Evolutionary conservation across 2,888 invertebrate genomes (phyloP), one percentile per base, ranked within the genome.

Genomic region (Steromphala cineraria): DNA sequence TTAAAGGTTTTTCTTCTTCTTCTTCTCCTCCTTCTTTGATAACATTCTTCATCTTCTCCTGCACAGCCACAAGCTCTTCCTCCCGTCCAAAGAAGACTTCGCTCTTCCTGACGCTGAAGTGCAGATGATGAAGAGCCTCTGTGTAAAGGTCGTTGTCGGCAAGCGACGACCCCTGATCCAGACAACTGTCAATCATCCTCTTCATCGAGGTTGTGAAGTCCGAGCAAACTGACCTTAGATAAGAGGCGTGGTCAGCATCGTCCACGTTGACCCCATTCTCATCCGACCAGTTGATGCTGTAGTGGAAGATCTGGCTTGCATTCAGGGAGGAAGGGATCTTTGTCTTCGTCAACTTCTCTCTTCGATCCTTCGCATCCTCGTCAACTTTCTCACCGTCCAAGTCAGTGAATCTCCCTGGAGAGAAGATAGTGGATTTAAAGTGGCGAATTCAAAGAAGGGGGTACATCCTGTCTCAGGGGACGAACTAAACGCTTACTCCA

Each of bases 101-200:
- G 75, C 88, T 86, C 56, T 85, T 86, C 7, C 74, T 79, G 21
- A 76, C 55, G 53, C 84, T 83, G 71, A 88, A 86, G 46, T 85
- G 81, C 56, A 89, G 83, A 78, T 91, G 90, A 53, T 87, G 87
- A 4, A 90, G 46, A 8, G 89, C 83, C 71, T 91, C 91, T 28
- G 84, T 78, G 77, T 87, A 88, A 36, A 90, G 75, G 21, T 85
- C 84, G 46, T 84, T 81, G 36, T 79, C 55, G 3, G 75, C 52
- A 15, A 67, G 52, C 15, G 67, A 19, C 53, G 81, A 67, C n/a
- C 80, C 76, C 24, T 79, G 53, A 13, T n/a, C 53, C 28, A 87
- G 21, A 36, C 81, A 79, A 17, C 53, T 53, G 31, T 86, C 83
- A 13, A 91, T 89, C 86, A 89, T 87, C 7, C 82, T 79, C 75